Evolutionary conservation across 1,140 invertebrate species (phyloP).

Genomic region (Heliconius hewitsoni): DNA sequence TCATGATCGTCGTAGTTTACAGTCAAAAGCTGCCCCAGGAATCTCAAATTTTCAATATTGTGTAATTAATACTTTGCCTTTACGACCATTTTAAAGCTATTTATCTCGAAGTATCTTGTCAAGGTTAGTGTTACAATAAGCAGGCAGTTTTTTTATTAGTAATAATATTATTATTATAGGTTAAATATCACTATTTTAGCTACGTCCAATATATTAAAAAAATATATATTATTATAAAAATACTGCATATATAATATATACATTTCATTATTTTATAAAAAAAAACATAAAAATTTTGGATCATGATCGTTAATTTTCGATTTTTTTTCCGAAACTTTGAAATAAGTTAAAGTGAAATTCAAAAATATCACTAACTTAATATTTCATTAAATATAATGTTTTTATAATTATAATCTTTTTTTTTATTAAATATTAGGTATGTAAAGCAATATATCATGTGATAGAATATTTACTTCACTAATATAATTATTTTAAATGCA

Average conservation of each 20-base stretch:
- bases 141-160: no score
- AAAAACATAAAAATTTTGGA: neutral
- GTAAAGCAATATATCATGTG: conserved; percentile 2
- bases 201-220: no score
- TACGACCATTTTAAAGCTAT: neutral
- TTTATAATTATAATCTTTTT: neutral
- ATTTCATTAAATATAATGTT: neutral
- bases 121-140: neutral
- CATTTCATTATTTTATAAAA: no score
- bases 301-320: neutral
- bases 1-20: no score
- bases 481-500: conserved; percentile 11
- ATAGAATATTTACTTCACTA: neutral
- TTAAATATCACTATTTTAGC: no score
- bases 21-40: no score
- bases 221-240: no score
- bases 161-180: no score
- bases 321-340: neutral
- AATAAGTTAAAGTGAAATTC: neutral
- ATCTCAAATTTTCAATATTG: no score
- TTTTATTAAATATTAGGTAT: neutral
- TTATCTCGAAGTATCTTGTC: neutral
- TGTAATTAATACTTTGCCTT: neutral
- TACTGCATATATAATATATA: no score
- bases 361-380: neutral